These are phyloP conservation scores for Lordiphosa stackelbergi DNA, from an alignment of 1,140 invertebrate genomes.

Conservation along the genomic window DNA sequence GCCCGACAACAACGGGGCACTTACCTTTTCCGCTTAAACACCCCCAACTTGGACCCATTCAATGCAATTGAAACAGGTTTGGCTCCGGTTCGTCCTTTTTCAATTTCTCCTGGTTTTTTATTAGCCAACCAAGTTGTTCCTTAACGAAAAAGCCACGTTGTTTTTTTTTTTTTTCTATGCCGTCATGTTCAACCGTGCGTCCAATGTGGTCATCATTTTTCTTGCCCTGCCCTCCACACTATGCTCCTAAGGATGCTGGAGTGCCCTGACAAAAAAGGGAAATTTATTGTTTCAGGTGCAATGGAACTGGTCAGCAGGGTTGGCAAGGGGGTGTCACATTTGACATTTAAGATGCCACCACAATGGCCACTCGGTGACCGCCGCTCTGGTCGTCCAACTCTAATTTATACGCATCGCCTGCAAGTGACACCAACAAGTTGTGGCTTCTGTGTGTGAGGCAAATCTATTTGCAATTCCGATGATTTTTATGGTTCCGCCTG, in stretches of 20 bases:
- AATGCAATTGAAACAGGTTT: slow-evolving; percentile 43
- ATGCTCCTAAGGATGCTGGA: slow-evolving; percentile 9
- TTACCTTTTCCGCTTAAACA: slow-evolving; percentile 73
- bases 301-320: slow-evolving; percentile 21
- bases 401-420: slow-evolving; percentile 73
- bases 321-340: slow-evolving; percentile 61
- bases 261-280: slow-evolving; percentile 38
- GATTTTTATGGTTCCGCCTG: slow-evolving; percentile 47
- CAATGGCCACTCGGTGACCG: slow-evolving; percentile 50
- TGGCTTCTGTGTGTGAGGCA: slow-evolving; percentile 17
- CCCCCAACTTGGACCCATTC: slow-evolving; percentile 36
- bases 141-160: slow-evolving; percentile 48
- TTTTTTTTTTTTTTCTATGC: slow-evolving; percentile 41
- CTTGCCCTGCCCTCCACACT: slow-evolving; percentile 26
- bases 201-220: slow-evolving; percentile 66
- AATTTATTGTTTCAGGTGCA: slow-evolving; percentile 75
- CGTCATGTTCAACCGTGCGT: slow-evolving; percentile 60
- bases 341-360: slow-evolving; percentile 73
- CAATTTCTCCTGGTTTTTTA: slow-evolving; percentile 19
- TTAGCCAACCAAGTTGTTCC: slow-evolving; percentile 48
- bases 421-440: slow-evolving; percentile 63
- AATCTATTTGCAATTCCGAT: slow-evolving; percentile 73
- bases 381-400: slow-evolving; percentile 19
- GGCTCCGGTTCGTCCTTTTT: slow-evolving; percentile 11
- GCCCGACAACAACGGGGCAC: slow-evolving; percentile 39